A percentile compares a stretch with the other conserved stretches of the same genome.
Evolutionary conservation across 2,888 invertebrate species (phyloP).

Genomic region (Eurois occulta): DNA sequence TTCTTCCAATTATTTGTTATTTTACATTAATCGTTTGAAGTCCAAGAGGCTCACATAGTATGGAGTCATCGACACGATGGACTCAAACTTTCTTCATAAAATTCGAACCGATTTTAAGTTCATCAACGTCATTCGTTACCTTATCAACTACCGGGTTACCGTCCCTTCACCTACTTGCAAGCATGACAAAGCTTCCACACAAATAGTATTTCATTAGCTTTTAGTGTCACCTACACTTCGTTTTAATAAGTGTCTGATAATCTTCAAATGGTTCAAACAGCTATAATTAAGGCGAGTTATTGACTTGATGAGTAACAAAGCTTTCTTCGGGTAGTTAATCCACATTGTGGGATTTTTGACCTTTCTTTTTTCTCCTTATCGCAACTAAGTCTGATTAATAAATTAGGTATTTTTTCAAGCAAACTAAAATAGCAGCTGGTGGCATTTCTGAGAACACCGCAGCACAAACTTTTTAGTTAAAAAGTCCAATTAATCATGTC

Average conservation of each 20-base stretch:
- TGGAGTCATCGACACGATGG: constrained; percentile 14
- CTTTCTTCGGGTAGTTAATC: constrained; percentile 4
- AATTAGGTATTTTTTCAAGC: constrained; percentile 13
- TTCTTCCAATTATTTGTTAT: not conserved
- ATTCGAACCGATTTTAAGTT: constrained; percentile 5
- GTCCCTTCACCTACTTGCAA: constrained; percentile 13
- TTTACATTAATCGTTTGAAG: constrained; percentile 12
- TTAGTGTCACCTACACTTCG: not conserved
- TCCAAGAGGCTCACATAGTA: not conserved
- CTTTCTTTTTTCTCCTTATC: not conserved
- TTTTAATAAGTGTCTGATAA: not conserved
- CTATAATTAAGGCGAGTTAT: not conserved
- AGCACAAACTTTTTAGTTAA: not conserved
- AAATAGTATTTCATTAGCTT: constrained; percentile 3
- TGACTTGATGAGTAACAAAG: not conserved
- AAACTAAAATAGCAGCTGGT: not conserved
- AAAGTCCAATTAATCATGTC: constrained; percentile 5
- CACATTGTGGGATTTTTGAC: not conserved
- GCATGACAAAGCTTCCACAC: not conserved
- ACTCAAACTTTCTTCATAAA: constrained; percentile 41
- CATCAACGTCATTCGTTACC: not conserved
- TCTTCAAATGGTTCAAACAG: not conserved
- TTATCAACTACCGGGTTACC: constrained; percentile 20
- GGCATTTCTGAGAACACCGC: not conserved
- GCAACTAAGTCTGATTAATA: not conserved